Percentiles rank a stretch among this genome's conserved stretches.
Evolutionary conservation across 2,797 vertebrate genomes (phyloP).

Genomic region (Ptychobarbus kaznakovi): DNA sequence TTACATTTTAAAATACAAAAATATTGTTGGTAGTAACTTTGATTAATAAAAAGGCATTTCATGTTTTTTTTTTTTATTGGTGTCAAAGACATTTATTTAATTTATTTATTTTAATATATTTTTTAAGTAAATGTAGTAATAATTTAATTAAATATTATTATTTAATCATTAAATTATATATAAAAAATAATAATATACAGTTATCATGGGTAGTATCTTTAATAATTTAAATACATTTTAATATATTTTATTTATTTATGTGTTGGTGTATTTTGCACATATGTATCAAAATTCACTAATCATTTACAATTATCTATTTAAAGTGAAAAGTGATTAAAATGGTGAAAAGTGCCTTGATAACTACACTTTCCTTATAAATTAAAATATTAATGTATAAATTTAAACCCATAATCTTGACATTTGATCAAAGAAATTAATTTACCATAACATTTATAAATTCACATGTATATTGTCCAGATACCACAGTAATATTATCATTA

Average conservation of each 20-base stretch:
- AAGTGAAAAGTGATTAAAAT: background rate
- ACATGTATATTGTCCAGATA: background rate
- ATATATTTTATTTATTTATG: background rate
- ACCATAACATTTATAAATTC: no score
- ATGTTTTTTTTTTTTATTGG: background rate
- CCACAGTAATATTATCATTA: slow-evolving; percentile 7
- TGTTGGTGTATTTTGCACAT: background rate
- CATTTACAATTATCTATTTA: background rate
- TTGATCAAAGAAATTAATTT: background rate
- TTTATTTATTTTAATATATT: background rate
- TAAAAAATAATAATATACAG: background rate
- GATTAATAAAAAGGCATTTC: background rate
- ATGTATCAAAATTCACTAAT: background rate
- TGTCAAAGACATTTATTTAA: background rate
- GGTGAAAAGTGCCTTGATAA: background rate
- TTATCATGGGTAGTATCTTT: background rate
- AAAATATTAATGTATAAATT: background rate
- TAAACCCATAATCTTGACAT: background rate
- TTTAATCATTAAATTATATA: background rate
- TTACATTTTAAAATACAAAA: background rate
- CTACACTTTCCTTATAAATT: background rate
- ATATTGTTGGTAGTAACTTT: background rate
- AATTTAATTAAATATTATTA: background rate
- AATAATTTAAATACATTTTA: background rate
- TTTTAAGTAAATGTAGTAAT: background rate